A percentile compares a stretch with the other conserved stretches of the same genome.
phyloP scores from a whole-genome alignment of 2,888 invertebrate species.

The Platycnemis pennipes region DNA sequence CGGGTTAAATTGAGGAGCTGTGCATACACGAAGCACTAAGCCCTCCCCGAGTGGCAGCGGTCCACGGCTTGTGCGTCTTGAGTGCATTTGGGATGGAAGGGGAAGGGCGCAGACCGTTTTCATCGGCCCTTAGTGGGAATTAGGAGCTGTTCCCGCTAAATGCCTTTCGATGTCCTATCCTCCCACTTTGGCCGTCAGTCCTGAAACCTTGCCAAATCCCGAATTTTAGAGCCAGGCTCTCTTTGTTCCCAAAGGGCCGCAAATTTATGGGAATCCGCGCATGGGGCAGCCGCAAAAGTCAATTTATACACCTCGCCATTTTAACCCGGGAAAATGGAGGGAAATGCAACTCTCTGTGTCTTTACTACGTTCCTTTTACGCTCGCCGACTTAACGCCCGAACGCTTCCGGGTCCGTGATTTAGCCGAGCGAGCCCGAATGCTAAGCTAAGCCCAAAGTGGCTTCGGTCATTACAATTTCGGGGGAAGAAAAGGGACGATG shows the following conservation, averaged over 20 bases:
- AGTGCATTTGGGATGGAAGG: background rate
- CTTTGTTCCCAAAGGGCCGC: background rate
- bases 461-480: too few species aligned
- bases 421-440: too few species aligned
- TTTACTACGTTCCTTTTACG: too few species aligned
- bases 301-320: background rate
- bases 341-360: too few species aligned
- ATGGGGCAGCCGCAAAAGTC: background rate
- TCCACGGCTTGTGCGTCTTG: background rate
- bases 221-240: background rate
- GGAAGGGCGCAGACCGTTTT: background rate
- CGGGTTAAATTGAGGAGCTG: background rate
- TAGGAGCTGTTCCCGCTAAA: background rate
- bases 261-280: background rate
- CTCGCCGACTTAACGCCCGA: too few species aligned
- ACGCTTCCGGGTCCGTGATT: too few species aligned
- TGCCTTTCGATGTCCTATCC: background rate
- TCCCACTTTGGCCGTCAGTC: background rate
- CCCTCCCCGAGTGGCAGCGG: background rate
- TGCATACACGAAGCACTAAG: background rate
- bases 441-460: too few species aligned
- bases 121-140: background rate
- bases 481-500: too few species aligned
- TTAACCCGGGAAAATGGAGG: too few species aligned
- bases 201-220: background rate